Percentiles rank a stretch among this genome's conserved stretches.
Conservation (phyloP, 2,113 vertebrate genomes). For the Globicephala melas region DNA sequence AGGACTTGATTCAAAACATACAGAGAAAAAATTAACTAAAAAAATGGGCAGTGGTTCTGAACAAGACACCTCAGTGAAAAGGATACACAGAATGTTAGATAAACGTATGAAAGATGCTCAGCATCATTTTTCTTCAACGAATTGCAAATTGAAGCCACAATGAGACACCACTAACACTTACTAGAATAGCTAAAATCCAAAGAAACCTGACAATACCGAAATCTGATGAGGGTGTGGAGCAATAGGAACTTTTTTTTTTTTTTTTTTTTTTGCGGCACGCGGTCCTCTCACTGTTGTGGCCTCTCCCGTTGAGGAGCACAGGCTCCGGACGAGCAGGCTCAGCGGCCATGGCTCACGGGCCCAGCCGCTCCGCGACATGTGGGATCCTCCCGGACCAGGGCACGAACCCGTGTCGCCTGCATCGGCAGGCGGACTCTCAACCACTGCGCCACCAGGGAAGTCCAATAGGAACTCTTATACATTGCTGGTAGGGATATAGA, state of each 20-base stretch:
- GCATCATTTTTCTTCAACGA: background rate
- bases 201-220: background rate
- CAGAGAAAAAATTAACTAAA: background rate
- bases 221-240: background rate
- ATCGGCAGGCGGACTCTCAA: no score
- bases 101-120: background rate
- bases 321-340: accelerated
- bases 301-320: no score
- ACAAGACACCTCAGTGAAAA: background rate
- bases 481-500: background rate
- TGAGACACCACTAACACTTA: background rate
- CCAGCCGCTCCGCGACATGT: no score
- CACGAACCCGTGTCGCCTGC: no score
- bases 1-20: background rate
- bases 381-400: accelerated
- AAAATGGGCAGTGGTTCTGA: background rate
- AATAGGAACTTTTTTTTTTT: background rate
- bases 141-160: background rate
- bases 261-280: no score
- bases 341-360: no score
- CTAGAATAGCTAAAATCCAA: background rate
- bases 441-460: no score
- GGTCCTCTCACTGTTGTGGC: no score
- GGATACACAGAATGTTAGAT: background rate
- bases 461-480: no score